phyloP scores from a whole-genome alignment of 1,140 invertebrate species.

The Maniola jurtina region DNA sequence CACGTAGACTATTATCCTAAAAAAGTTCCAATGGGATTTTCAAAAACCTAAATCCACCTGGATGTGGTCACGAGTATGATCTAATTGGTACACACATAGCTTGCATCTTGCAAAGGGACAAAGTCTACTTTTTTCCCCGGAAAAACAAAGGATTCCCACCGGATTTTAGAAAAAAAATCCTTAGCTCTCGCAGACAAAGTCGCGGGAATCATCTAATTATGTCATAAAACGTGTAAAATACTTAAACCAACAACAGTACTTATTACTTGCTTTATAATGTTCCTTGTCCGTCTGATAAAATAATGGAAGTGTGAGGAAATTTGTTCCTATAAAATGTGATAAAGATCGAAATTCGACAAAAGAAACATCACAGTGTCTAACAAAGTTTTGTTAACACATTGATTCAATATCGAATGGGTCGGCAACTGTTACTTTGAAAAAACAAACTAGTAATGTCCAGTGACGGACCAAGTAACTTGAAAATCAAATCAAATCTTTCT shows the following conservation, averaged over 20 bases:
- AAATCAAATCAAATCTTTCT: not conserved
- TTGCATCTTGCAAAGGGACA: too few relatives aligned
- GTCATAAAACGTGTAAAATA: not conserved
- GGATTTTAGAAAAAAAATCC: too few relatives aligned
- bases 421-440: conserved; percentile 16
- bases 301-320: conserved; percentile 1
- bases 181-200: too few relatives aligned
- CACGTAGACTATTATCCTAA: too few relatives aligned
- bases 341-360: not conserved
- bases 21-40: too few relatives aligned
- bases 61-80: too few relatives aligned
- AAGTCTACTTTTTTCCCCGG: too few relatives aligned
- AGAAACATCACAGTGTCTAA: not conserved
- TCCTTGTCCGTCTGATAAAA: not conserved
- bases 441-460: not conserved
- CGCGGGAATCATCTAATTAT: too few relatives aligned
- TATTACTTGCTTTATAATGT: not conserved
- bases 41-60: too few relatives aligned
- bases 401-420: conserved; percentile 8
- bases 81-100: too few relatives aligned
- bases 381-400: conserved; percentile 1
- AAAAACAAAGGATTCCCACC: too few relatives aligned
- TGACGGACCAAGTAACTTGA: not conserved
- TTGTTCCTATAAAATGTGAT: conserved; percentile 4
- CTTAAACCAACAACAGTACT: not conserved